Evolutionary conservation across 2,113 vertebrate species (phyloP), one percentile per base, ranked within the genome.

Genomic region (Saccopteryx bilineata): DNA sequence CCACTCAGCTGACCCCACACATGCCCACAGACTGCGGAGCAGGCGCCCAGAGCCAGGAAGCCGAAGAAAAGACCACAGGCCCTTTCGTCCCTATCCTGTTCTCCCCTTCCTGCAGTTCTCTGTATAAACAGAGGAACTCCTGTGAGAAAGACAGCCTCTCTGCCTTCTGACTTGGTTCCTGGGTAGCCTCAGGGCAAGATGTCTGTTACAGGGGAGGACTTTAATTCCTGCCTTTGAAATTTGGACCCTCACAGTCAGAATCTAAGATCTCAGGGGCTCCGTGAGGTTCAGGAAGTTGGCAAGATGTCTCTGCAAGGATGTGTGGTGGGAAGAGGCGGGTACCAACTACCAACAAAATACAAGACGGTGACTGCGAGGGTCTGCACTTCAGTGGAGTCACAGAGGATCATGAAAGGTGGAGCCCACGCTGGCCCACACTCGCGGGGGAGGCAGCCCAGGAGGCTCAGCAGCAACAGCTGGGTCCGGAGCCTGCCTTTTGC

Each of bases 1-100:
- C 46, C 2, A 1, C 75, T 69, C 61, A 2, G 61, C 54, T n/a
- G 56, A 39, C 9, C 23, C 9, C 23, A 3, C 6, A 0, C 0
- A 4, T 19, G 9, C 21, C 15, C 9, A 33, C 17, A 15, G 9
- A 10, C 50, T 31, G 33, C 68, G 50, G 21, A 31, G 14, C 12
- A 14, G 63, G 3, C 0, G 0, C 6, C 63, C 28, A 24, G 60
- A 66, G 50, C 39, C 85, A 91, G 58, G 65, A 48, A 12, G 60
- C 19, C 14, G 28, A 21, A 72, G 76, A 19, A n/a, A 68, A 92
- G 7, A 23, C 6, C 52, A 39, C 8, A n/a, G 9, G 39, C 46
- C 19, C 54, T 75, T 50, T 9, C 2, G 6, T 50, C 26, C 19
- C 66, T 9, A 23, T 50, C 19, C 1, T 18, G 48, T n/a, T 60